Percentiles rank a stretch among this genome's conserved stretches.
These are phyloP conservation scores for Hephaestus fuliginosus DNA, from an alignment of 2,797 vertebrate species.

Conservation along the genomic window DNA sequence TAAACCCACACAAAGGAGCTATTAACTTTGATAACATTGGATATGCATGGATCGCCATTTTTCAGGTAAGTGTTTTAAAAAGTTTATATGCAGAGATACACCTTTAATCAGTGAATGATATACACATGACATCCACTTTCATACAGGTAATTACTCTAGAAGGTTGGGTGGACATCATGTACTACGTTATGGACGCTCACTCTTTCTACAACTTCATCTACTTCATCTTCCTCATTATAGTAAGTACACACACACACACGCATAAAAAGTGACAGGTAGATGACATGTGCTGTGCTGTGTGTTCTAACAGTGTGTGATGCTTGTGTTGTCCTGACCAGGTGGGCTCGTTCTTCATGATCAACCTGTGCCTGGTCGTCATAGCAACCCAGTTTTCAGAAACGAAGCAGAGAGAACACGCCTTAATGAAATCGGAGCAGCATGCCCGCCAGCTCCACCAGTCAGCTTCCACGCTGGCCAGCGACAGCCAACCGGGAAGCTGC, in stretches of 20 bases:
- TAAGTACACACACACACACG: conserved; percentile 68
- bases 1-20: conserved; percentile 97
- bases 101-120: conserved; percentile 6
- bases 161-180: conserved; percentile 99
- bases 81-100: not conserved
- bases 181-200: conserved; percentile 99
- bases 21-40: conserved; percentile 99
- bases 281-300: not conserved
- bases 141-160: conserved; percentile 96
- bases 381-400: conserved; percentile 99
- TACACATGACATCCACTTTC: not conserved
- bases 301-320: conserved; percentile 13
- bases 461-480: conserved; percentile 95
- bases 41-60: conserved; percentile 99
- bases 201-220: conserved; percentile 92
- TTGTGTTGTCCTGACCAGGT: conserved; percentile 83
- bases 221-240: conserved; percentile 88
- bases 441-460: conserved; percentile 95
- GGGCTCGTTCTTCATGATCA: conserved; percentile 99
- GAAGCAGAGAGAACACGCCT: conserved; percentile 96
- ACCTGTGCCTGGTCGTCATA: conserved; percentile 99
- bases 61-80: conserved; percentile 88
- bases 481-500: conserved; percentile 96
- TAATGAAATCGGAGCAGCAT: conserved; percentile 95
- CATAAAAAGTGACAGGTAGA: not conserved